Evolutionary conservation across 2,888 invertebrate species (phyloP), one percentile per base, ranked within the genome.

Genomic region (Phytoseiulus persimilis): DNA sequence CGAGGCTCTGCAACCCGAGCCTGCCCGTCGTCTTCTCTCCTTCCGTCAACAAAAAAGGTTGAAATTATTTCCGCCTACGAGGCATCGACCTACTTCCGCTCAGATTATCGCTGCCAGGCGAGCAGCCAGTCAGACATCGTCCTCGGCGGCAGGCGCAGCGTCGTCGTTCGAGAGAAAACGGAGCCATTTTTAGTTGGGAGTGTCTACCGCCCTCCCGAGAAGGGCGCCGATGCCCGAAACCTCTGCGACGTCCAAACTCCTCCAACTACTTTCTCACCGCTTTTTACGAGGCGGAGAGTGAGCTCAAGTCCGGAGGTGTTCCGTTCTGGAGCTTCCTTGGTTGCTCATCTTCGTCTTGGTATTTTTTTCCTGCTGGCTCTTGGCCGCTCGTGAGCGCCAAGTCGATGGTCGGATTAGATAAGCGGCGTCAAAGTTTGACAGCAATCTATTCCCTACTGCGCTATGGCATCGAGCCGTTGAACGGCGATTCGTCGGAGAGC

Each of bases 1-100:
- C 65, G 65, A 14, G 65, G 65, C 65, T 6, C 28, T 65, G 1
- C 28, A 65, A 65, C 65, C 65, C 18, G 28, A 65, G 65, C 11
- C 14, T 65, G 5, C 18, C 18, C 65, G 65, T 65, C 65, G 65
- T 28, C 18, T 28, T 65, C 65, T 65, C 65, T 28, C 18, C 65
- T 23, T 65, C 65, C 65, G 65, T 65, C 65, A 65, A 65, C 65
- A 65, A 65, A 65, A 65, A 65, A 65, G 65, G 65, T 65, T 65
- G 65, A 65, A 65, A 65, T 65, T 65, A 65, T 65, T 65, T 65
- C 65, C 65, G 65, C 65, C 65, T 65, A 65, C 65, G 65, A 65
- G 65, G 65, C 65, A 23, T 65, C 65, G 65, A 14, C 65, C 65
- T 65, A 65, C 65, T 65, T 65, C 65, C 65, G 65, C 65, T 65